Evolutionary conservation across 2,113 vertebrate species (phyloP).

Genomic region (Brienomyrus brachyistius): DNA sequence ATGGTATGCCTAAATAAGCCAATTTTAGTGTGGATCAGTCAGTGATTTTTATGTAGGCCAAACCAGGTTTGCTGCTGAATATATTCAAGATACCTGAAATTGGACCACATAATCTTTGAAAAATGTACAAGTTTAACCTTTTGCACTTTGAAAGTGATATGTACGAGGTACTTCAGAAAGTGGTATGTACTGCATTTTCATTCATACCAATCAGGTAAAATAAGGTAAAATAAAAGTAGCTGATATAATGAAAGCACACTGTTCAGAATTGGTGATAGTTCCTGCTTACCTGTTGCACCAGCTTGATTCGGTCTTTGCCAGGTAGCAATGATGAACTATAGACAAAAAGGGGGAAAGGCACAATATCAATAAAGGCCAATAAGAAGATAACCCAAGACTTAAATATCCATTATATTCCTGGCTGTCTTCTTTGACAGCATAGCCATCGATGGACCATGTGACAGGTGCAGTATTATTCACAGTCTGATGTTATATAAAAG

Average conservation of each 20-base stretch:
- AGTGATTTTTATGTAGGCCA: neutral
- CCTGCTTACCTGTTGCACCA: constrained; percentile 18
- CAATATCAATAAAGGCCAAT: neutral
- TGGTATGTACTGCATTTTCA: neutral
- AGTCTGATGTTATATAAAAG: neutral
- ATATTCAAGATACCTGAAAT: neutral
- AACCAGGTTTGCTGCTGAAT: neutral
- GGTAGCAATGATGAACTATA: constrained; percentile 11
- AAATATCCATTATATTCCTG: neutral
- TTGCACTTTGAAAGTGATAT: neutral
- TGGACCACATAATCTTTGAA: neutral
- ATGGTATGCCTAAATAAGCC: neutral
- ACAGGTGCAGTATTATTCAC: neutral
- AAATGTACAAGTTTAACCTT: neutral
- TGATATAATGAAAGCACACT: neutral
- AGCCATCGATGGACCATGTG: neutral
- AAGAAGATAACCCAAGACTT: neutral
- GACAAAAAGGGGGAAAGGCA: neutral
- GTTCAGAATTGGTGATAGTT: neutral
- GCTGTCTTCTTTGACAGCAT: neutral
- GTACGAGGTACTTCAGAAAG: neutral
- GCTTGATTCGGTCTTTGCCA: constrained; percentile 20
- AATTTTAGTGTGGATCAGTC: neutral
- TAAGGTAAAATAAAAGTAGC: neutral
- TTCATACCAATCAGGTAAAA: neutral